Percentiles rank a stretch among this genome's conserved stretches.
These are phyloP conservation scores for Polyommatus icarus DNA, from an alignment of 2,888 invertebrate genomes.

Conservation along the genomic window DNA sequence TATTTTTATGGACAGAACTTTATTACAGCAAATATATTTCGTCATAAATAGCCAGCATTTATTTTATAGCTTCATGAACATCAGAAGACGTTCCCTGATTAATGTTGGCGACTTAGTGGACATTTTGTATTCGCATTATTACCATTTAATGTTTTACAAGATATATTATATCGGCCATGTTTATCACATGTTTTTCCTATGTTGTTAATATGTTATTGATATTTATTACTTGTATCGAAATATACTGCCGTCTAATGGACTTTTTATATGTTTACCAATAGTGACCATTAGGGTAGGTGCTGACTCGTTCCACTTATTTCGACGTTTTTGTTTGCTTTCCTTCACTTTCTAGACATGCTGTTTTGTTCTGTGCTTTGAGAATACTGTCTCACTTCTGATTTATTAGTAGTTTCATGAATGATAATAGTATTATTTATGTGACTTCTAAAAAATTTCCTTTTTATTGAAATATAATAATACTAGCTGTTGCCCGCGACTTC, in stretches of 20 bases:
- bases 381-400: not conserved
- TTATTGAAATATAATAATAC: too few species aligned
- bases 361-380: not conserved
- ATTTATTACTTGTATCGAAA: slow-evolving; percentile 43
- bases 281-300: not conserved
- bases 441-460: too few species aligned
- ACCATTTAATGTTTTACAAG: slow-evolving; percentile 26
- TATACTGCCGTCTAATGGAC: slow-evolving; percentile 41
- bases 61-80: slow-evolving; percentile 2
- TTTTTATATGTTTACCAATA: slow-evolving; percentile 45
- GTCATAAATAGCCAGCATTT: slow-evolving; percentile 8
- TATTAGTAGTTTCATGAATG: too few species aligned
- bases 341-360: not conserved
- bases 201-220: slow-evolving; percentile 46
- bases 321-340: not conserved
- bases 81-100: not conserved
- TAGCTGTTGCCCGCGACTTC: too few species aligned
- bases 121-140: slow-evolving; percentile 21
- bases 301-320: not conserved
- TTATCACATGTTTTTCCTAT: slow-evolving; percentile 40
- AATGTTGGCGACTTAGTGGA: not conserved
- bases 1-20: not conserved
- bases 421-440: too few species aligned
- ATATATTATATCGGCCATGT: slow-evolving; percentile 28
- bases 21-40: not conserved